phyloP scores from a whole-genome alignment of 2,113 vertebrate species.

The Passer montanus region DNA sequence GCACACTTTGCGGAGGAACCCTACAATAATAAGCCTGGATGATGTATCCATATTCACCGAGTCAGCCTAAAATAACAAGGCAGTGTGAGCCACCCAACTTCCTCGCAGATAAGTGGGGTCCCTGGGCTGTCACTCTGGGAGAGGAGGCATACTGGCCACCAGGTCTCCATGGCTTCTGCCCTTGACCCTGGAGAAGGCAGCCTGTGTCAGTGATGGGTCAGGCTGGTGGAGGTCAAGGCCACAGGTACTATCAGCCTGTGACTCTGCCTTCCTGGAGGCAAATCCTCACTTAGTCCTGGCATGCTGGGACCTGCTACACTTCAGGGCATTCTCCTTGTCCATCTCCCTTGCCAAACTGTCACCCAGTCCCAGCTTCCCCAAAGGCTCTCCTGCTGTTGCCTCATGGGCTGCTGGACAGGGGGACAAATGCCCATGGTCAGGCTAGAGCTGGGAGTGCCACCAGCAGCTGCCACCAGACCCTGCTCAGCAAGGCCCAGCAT shows the following conservation, averaged over 20 bases:
- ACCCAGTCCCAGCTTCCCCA: not conserved
- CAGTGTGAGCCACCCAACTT: not conserved
- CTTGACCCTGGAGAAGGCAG: not conserved
- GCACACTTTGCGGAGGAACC: not conserved
- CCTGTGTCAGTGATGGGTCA: not conserved
- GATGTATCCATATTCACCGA: not conserved
- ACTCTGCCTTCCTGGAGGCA: not conserved
- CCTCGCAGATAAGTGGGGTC: not conserved
- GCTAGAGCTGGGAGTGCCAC: not conserved
- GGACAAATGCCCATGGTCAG: not conserved
- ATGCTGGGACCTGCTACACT: not conserved
- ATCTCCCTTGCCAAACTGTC: not conserved
- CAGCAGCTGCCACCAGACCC: not conserved
- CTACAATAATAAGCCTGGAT: conserved; percentile 22
- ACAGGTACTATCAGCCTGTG: not conserved
- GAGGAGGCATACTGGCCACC: not conserved
- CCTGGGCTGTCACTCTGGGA: not conserved
- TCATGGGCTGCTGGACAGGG: not conserved
- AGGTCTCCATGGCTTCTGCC: not conserved
- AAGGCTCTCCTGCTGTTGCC: not conserved
- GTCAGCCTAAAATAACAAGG: not conserved
- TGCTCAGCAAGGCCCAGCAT: not conserved
- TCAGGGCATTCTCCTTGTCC: not conserved
- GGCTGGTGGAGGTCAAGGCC: not conserved
- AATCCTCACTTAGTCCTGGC: not conserved